Conservation (phyloP, 2,888 invertebrate genomes). For the Athripsodes cinereus region DNA sequence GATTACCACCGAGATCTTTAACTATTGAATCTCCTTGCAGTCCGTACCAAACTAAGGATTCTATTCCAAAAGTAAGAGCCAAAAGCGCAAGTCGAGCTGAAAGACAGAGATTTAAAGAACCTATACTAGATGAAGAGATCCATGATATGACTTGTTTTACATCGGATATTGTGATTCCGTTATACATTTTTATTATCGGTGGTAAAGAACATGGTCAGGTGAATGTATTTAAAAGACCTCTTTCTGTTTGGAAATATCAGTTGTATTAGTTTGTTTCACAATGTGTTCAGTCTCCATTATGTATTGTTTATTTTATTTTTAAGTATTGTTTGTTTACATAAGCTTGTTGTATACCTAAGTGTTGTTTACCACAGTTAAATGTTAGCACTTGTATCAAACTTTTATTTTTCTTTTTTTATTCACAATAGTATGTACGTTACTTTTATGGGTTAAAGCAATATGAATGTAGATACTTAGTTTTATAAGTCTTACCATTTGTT, state of each 20-base stretch:
- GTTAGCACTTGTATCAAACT: neutral
- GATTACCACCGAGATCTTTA: slow-evolving; percentile 44
- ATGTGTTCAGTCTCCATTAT: neutral
- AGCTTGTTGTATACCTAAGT: neutral
- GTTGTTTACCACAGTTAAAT: neutral
- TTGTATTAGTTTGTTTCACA: slow-evolving; percentile 39
- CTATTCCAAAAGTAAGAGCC: slow-evolving; percentile 39
- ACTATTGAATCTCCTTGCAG: slow-evolving; percentile 41
- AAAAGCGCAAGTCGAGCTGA: slow-evolving; percentile 54
- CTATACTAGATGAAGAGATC: slow-evolving; percentile 26
- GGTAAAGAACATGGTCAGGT: slow-evolving; percentile 75
- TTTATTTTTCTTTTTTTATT: too few relatives aligned
- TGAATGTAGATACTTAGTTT: too few relatives aligned
- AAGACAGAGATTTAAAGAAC: slow-evolving; percentile 32
- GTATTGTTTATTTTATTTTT: neutral
- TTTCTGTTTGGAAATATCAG: slow-evolving; percentile 74
- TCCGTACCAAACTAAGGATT: slow-evolving; percentile 27
- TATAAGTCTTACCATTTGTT: too few relatives aligned
- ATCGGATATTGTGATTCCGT: slow-evolving; percentile 44
- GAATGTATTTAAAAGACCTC: slow-evolving; percentile 67
- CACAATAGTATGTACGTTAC: too few relatives aligned
- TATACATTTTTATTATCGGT: slow-evolving; percentile 66
- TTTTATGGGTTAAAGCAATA: too few relatives aligned
- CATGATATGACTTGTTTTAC: slow-evolving; percentile 31
- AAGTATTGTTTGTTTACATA: neutral